These are phyloP conservation scores for Pygocentrus nattereri DNA, from an alignment of 2,797 vertebrate species.

Conservation along the genomic window DNA sequence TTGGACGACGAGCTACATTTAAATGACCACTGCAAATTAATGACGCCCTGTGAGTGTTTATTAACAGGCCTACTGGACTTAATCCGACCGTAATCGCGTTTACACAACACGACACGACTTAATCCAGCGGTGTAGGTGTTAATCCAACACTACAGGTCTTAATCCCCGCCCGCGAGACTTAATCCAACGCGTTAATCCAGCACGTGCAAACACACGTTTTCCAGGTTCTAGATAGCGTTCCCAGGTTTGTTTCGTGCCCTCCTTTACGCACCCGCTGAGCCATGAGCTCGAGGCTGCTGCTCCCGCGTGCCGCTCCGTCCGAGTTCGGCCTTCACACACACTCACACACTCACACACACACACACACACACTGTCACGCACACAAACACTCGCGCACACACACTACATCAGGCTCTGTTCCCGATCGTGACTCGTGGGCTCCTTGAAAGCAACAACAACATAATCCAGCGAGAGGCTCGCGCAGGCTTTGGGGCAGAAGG, in stretches of 20 bases:
- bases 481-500: conserved; percentile 5
- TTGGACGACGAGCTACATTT: too few species aligned
- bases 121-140: not conserved
- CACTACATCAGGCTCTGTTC: conserved; percentile 2
- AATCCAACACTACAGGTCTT: not conserved
- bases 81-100: not conserved
- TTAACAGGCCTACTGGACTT: not conserved
- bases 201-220: not conserved
- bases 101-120: too few species aligned
- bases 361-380: not conserved
- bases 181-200: not conserved
- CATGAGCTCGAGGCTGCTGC: conserved; percentile 82
- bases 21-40: not conserved
- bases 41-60: not conserved
- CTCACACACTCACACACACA: not conserved
- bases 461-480: not conserved
- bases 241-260: not conserved
- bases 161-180: not conserved
- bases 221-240: not conserved
- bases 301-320: conserved; percentile 46
- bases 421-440: not conserved
- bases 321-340: conserved; percentile 82
- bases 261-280: conserved; percentile 93
- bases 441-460: not conserved
- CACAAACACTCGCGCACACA: not conserved